These are phyloP conservation scores for Didymodactylos carnosus DNA, from an alignment of 2,888 invertebrate genomes.

Conservation along the genomic window DNA sequence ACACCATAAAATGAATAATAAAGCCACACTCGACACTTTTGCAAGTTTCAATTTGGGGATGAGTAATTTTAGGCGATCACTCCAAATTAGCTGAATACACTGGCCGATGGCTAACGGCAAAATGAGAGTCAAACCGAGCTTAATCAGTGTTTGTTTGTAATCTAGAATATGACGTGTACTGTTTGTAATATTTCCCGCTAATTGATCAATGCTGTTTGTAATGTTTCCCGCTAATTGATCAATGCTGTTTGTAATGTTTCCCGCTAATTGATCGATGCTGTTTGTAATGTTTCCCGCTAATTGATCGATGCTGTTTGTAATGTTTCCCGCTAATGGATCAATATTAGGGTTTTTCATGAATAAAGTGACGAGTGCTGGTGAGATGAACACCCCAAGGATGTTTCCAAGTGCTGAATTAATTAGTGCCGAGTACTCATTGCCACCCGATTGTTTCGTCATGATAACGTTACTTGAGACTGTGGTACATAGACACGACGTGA, in stretches of 20 bases:
- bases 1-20: background rate
- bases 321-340: background rate
- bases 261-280: too few species aligned
- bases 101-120: background rate
- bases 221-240: too few species aligned
- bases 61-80: background rate
- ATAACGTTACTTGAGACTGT: background rate
- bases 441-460: background rate
- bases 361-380: background rate
- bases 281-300: too few species aligned
- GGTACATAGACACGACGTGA: background rate
- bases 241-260: too few species aligned
- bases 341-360: background rate
- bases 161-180: background rate
- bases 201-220: too few species aligned
- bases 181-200: too few species aligned
- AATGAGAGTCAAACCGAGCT: background rate
- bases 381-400: background rate
- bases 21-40: background rate
- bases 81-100: background rate
- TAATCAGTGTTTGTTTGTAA: background rate
- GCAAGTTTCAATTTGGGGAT: background rate
- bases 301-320: too few species aligned
- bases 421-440: background rate
- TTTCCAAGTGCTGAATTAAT: background rate